Conservation (phyloP, 2,797 vertebrate genomes). For the Okamejei kenojei region DNA sequence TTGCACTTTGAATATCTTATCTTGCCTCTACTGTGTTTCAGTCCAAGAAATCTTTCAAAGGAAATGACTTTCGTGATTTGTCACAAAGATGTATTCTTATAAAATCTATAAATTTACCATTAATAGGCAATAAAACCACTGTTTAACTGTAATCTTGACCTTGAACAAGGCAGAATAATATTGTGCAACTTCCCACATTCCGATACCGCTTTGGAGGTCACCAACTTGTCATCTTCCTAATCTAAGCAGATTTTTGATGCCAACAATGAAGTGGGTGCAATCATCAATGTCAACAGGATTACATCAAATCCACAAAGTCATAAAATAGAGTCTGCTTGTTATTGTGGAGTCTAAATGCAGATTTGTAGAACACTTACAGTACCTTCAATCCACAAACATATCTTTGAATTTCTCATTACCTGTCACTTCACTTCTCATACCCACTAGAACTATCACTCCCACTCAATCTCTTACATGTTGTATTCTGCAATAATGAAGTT, state of each 20-base stretch:
- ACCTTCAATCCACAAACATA: too few relatives aligned
- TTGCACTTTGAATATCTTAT: neutral
- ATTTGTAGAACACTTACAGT: too few relatives aligned
- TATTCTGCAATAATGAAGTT: too few relatives aligned
- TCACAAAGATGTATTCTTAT: neutral
- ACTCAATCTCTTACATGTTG: too few relatives aligned
- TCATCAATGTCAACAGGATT: neutral
- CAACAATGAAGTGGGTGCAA: neutral
- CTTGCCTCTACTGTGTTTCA: neutral
- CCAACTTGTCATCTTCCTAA: neutral
- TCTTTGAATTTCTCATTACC: too few relatives aligned
- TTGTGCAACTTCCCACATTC: neutral
- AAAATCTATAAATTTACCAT: neutral
- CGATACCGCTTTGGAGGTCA: neutral
- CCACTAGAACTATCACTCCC: too few relatives aligned
- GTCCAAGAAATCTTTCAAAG: slow-evolving; percentile 12
- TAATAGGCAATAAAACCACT: neutral
- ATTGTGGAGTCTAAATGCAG: neutral
- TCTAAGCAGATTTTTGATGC: neutral
- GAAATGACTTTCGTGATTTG: neutral
- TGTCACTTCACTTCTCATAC: too few relatives aligned
- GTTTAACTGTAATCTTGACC: neutral
- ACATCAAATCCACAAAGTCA: neutral
- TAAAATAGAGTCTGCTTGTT: neutral
- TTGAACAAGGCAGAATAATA: neutral